Evolutionary conservation across 2,113 vertebrate genomes (phyloP).

Genomic region (Euleptes europaea): DNA sequence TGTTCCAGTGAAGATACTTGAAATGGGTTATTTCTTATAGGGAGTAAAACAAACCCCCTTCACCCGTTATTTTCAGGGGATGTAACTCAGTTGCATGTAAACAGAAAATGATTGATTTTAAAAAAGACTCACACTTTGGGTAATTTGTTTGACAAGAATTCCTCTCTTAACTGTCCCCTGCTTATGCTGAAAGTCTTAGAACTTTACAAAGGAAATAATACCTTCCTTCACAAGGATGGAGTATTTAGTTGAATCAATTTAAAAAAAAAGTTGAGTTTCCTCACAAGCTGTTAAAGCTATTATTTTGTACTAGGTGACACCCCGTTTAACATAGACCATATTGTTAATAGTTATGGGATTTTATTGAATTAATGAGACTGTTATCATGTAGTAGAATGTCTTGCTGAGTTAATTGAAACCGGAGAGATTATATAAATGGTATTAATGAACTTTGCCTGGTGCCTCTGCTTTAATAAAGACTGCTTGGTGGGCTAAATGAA

Average conservation of each 20-base stretch:
- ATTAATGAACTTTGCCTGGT: conserved; percentile 89
- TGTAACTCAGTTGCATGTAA: conserved; percentile 11
- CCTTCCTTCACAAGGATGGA: conserved; percentile 67
- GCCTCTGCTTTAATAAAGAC: conserved; percentile 86
- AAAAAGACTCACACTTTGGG: conserved; percentile 48
- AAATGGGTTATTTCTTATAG: neutral
- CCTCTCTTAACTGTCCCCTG: conserved; percentile 67
- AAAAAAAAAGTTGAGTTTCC: conserved; percentile 70
- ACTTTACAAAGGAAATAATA: conserved; percentile 71
- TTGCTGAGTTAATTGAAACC: conserved; percentile 89
- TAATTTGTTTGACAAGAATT: conserved; percentile 65
- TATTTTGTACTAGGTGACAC: conserved; percentile 87
- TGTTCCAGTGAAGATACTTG: neutral
- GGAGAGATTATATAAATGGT: conserved; percentile 89
- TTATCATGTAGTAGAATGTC: conserved; percentile 86
- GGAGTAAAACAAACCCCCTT: neutral
- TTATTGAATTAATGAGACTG: conserved; percentile 90
- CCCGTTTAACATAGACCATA: conserved; percentile 88
- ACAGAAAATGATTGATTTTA: conserved; percentile 19
- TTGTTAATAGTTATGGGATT: conserved; percentile 89
- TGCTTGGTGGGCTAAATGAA: conserved; percentile 88
- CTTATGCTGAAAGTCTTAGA: conserved; percentile 71
- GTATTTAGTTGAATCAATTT: conserved; percentile 77
- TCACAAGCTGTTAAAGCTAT: conserved; percentile 88
- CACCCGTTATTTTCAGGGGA: conserved; percentile 34